Percentiles rank a stretch among this genome's conserved stretches.
These are phyloP conservation scores for Unio pictorum DNA, from an alignment of 2,888 invertebrate genomes.

Conservation along the genomic window DNA sequence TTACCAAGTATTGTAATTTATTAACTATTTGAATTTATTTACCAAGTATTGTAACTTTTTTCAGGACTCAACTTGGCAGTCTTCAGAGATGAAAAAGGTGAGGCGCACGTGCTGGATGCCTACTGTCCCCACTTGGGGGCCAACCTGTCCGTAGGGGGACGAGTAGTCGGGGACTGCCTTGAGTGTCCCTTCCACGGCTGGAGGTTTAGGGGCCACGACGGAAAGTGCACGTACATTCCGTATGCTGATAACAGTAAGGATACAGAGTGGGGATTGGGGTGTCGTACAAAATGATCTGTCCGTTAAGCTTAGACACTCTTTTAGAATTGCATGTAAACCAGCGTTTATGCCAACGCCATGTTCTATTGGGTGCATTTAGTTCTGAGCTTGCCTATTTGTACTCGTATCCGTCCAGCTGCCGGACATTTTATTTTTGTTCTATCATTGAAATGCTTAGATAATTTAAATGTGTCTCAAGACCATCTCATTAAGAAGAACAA, in stretches of 20 bases:
- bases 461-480: no score
- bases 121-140: conserved; percentile 93
- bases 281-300: no score
- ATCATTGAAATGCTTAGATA: no score
- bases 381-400: no score
- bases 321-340: no score
- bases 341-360: no score
- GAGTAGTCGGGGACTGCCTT: conserved; percentile 80
- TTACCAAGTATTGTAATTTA: no score
- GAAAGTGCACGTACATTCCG: conserved; percentile 83
- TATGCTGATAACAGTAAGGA: conserved; percentile 76
- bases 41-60: conserved; percentile 9
- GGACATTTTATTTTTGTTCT: no score
- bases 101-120: conserved; percentile 82
- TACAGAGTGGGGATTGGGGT: not conserved
- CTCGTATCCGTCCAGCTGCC: no score
- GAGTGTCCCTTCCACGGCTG: conserved; percentile 93
- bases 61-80: conserved; percentile 81
- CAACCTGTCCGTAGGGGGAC: conserved; percentile 85
- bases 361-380: no score
- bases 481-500: no score
- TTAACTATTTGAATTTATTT: not conserved
- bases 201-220: conserved; percentile 82
- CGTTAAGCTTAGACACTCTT: no score
- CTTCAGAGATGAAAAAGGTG: conserved; percentile 78